Base-by-base conservation (phyloP, 2,113 vertebrate species). In the Xenopus tropicalis region DNA sequence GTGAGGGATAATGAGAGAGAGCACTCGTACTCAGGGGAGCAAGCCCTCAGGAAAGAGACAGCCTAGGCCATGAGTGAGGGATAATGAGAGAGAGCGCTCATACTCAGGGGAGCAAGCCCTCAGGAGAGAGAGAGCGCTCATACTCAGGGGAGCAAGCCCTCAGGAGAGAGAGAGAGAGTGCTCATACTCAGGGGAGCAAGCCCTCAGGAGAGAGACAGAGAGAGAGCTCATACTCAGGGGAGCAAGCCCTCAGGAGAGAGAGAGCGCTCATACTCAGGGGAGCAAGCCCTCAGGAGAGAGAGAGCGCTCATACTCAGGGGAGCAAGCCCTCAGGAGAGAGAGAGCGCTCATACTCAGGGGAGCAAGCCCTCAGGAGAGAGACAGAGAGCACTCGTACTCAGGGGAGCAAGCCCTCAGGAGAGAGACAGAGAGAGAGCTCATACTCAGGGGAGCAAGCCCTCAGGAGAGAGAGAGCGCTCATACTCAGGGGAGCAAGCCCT, bases 391-490 rank as follows among this genome's bases (percentile, higher is more conserved):
- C 14, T 10, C 16, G n/a, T 9, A 54, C 14, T 17, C 1, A 4
- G 46, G 46, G 16, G 44, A 48, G 11, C 11, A 48, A 48, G 44
- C 46, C 93, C 93, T 94, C 69, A 58, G 42, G 24, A 61, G 74
- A 54, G 1, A 54, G 19, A n/a, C 16, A n/a, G 17, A 54, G 51
- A 1, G 52, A 54, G 52, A 3, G 7, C 14, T 10, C 16, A 54
- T 9, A 54, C 14, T 17, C 1, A 4, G 46, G 46, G 16, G 44
- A 48, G 11, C 11, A 48, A 48, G 44, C 25, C 25, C 25, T 29
- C 25, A 11, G 14, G 19, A n/a, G 52, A n/a, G 17, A 54, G 51
- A 1, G 52, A 54, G 52, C 16, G 7, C 14, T 10, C 16, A 54
- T 9, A 54, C 14, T 17, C 1, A 4, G 46, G 46, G 16, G 44